Percentiles rank a stretch among this genome's conserved stretches.
These are phyloP conservation scores for Cryptocephalus primarius DNA, from an alignment of 2,888 invertebrate genomes.

Conservation along the genomic window DNA sequence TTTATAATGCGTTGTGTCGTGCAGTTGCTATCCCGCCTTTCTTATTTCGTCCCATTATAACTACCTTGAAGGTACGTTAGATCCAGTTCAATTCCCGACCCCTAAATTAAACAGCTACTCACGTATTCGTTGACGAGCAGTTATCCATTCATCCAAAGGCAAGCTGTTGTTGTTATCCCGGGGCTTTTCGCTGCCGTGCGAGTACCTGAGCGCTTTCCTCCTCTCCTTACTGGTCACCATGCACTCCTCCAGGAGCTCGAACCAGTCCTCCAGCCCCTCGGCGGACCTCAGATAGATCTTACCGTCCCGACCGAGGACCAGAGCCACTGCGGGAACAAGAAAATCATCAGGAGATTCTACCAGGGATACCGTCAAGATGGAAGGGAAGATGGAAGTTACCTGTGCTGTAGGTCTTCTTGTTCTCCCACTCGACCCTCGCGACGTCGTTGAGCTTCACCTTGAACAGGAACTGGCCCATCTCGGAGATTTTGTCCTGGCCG, in stretches of 20 bases:
- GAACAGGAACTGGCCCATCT: constrained; percentile 58
- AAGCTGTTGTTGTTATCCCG: constrained; percentile 34
- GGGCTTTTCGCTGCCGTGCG: constrained; percentile 35
- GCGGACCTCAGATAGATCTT: constrained; percentile 39
- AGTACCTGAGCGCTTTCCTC: constrained; percentile 43
- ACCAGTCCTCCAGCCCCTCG: constrained; percentile 54
- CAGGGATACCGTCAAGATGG: neutral
- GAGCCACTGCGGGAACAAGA: constrained; percentile 36
- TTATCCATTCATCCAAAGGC: constrained; percentile 45
- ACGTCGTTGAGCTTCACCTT: constrained; percentile 46
- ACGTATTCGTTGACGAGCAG: constrained; percentile 40
- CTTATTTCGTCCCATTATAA: no score
- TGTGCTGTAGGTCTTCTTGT: constrained; percentile 49
- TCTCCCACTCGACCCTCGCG: constrained; percentile 54
- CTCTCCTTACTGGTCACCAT: constrained; percentile 52
- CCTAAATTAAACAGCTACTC: no score
- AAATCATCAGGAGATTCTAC: neutral
- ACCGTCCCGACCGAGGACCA: constrained; percentile 41
- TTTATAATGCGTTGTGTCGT: no score
- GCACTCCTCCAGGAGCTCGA: constrained; percentile 54
- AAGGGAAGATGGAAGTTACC: constrained; percentile 5
- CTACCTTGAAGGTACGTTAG: no score
- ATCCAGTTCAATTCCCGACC: no score
- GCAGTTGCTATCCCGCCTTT: no score
- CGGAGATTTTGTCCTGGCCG: constrained; percentile 45